These are phyloP conservation scores for Antidorcas marsupialis DNA, from an alignment of 2,113 vertebrate genomes.

Conservation along the genomic window DNA sequence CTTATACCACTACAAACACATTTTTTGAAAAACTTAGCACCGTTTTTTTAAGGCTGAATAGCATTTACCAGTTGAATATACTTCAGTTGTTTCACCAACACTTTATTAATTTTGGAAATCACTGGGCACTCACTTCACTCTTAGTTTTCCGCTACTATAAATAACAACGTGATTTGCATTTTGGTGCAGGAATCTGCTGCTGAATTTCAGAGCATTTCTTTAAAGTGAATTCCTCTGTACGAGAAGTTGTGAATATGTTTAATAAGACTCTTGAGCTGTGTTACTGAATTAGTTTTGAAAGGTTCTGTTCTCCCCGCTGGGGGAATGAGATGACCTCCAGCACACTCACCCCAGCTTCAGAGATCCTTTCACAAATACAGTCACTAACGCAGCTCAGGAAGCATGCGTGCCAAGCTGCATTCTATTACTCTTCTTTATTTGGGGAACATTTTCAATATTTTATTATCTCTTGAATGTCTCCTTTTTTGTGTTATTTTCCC, in stretches of 20 bases:
- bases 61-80: not conserved
- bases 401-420: not conserved
- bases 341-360: not conserved
- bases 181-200: not conserved
- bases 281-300: not conserved
- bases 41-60: not conserved
- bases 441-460: not conserved
- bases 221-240: not conserved
- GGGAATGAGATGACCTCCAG: not conserved
- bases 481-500: not conserved
- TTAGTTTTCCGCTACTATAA: not conserved
- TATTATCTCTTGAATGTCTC: not conserved
- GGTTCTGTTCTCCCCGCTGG: rapidly evolving
- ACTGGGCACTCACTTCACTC: not conserved
- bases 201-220: not conserved
- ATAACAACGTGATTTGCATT: not conserved
- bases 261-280: not conserved
- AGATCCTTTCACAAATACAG: not conserved
- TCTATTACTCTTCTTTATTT: not conserved
- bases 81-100: not conserved
- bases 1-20: not conserved
- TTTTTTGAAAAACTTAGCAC: not conserved
- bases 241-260: not conserved
- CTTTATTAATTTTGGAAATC: not conserved
- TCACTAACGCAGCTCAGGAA: not conserved